phyloP scores from a whole-genome alignment of 2,113 vertebrate genomes.

The Oreocharis arfaki region DNA sequence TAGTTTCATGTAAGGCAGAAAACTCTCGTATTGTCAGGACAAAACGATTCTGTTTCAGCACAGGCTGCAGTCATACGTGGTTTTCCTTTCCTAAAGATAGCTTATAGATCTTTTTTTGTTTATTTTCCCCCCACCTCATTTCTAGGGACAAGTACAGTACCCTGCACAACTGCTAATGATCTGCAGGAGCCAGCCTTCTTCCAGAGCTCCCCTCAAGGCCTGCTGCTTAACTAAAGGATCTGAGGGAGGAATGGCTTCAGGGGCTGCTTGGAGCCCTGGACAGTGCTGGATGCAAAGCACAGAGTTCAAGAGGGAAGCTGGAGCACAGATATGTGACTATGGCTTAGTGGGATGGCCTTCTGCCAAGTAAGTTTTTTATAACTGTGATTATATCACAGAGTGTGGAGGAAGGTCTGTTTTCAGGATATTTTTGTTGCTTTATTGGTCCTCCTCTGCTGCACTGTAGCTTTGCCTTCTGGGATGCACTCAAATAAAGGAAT shows the following conservation, averaged over 20 bases:
- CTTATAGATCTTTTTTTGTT: neutral
- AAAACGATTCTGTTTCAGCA: neutral
- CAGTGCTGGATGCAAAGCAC: neutral
- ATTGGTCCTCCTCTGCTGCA: neutral
- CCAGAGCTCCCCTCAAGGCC: neutral
- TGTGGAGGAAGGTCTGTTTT: neutral
- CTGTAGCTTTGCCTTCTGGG: slow-evolving; percentile 6
- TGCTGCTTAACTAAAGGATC: neutral
- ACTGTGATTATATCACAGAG: neutral
- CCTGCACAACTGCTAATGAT: neutral
- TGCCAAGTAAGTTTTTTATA: neutral
- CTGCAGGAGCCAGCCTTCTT: neutral
- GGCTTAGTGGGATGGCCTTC: neutral
- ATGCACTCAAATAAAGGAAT: neutral
- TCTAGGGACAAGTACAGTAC: neutral
- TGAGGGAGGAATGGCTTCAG: neutral
- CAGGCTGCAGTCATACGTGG: neutral
- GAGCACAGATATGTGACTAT: neutral
- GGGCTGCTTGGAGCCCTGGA: neutral
- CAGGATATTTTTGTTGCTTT: neutral
- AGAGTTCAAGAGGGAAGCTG: neutral
- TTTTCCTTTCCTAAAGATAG: neutral
- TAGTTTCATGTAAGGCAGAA: neutral
- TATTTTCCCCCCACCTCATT: neutral
- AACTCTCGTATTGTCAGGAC: neutral